phyloP scores from a whole-genome alignment of 2,888 invertebrate species.

The Spialia ferax region DNA sequence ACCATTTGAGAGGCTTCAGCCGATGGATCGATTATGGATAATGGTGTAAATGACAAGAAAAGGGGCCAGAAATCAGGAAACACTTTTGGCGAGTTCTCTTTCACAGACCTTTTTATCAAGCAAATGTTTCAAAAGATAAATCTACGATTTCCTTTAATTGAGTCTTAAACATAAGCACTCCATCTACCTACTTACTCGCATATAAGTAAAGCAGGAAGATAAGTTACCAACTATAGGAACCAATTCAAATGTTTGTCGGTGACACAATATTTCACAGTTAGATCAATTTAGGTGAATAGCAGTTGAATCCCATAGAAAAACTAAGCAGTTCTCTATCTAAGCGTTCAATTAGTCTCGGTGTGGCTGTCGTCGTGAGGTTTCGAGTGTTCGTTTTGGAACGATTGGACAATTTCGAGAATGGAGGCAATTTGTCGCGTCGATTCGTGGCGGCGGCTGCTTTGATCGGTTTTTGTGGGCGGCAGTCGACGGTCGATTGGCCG shows the following conservation, averaged over 20 bases:
- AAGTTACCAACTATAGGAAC: neutral
- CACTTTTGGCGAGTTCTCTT: too few relatives aligned
- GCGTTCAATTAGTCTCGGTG: constrained; percentile 69
- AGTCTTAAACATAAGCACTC: too few relatives aligned
- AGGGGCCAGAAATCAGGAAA: too few relatives aligned
- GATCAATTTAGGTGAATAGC: constrained; percentile 4
- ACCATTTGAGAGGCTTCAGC: too few relatives aligned
- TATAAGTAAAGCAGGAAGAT: too few relatives aligned
- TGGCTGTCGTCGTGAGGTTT: constrained; percentile 67
- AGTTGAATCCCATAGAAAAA: constrained; percentile 36
- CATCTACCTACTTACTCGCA: too few relatives aligned
- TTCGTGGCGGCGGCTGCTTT: constrained; percentile 73
- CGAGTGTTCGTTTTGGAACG: constrained; percentile 63
- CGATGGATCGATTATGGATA: too few relatives aligned
- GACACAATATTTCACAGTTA: constrained; percentile 11
- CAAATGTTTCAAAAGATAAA: too few relatives aligned
- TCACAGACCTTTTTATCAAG: too few relatives aligned
- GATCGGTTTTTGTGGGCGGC: constrained; percentile 76
- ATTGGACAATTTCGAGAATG: constrained; percentile 76
- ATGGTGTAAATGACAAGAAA: too few relatives aligned
- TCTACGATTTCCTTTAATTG: too few relatives aligned
- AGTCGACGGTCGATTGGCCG: constrained; percentile 64
- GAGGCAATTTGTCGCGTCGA: constrained; percentile 81
- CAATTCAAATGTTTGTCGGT: neutral
- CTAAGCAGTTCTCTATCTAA: constrained; percentile 50